Evolutionary conservation across 2,113 vertebrate species (phyloP).

Genomic region (Alligator mississippiensis): DNA sequence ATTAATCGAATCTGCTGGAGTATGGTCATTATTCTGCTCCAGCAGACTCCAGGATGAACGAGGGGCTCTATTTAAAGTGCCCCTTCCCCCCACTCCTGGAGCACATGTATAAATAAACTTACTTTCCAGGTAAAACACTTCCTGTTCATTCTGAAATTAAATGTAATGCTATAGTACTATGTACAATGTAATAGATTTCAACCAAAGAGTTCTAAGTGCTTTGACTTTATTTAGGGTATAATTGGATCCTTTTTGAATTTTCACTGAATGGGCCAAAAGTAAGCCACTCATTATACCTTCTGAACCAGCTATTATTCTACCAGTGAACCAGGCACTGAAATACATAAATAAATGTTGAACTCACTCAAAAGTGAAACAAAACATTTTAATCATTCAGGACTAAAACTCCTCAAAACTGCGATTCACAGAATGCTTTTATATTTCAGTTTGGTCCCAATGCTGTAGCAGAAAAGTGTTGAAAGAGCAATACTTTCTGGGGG

Average conservation of each 20-base stretch:
- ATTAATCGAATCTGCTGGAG: no score
- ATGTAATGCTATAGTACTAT: background rate
- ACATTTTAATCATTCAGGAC: background rate
- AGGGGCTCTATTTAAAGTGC: no score
- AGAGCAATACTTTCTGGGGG: background rate
- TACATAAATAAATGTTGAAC: background rate
- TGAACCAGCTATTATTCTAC: background rate
- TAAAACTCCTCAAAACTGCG: background rate
- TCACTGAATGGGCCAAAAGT: background rate
- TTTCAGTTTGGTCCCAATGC: background rate
- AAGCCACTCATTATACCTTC: background rate
- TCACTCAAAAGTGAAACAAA: background rate
- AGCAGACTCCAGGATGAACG: no score
- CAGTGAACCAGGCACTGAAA: background rate
- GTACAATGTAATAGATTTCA: background rate
- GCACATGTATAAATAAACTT: background rate
- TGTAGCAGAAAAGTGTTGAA: background rate
- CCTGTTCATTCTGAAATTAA: background rate
- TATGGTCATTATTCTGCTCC: no score
- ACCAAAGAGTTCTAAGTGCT: background rate
- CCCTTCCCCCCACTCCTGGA: no score
- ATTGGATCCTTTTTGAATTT: background rate
- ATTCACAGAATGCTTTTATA: background rate
- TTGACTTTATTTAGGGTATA: background rate
- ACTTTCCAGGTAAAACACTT: background rate